A percentile compares a stretch with the other conserved stretches of the same genome.
Evolutionary conservation across 2,797 vertebrate genomes (phyloP).

Genomic region (Pterois miles): DNA sequence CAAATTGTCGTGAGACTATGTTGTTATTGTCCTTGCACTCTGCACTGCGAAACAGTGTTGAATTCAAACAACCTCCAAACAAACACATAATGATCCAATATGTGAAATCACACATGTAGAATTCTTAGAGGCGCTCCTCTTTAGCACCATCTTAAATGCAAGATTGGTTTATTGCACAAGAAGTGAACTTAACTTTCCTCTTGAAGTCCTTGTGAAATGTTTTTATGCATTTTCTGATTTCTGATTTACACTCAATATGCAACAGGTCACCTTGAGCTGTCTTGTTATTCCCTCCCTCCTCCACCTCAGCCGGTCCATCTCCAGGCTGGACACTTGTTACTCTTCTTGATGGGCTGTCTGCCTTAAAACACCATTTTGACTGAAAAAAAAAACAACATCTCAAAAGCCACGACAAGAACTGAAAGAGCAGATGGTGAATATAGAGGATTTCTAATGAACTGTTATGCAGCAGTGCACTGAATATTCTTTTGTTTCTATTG

Average conservation of each 20-base stretch:
- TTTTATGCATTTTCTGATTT: not conserved
- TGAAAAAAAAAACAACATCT: not conserved
- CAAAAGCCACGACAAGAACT: not conserved
- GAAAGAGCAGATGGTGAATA: not conserved
- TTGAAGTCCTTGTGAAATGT: not conserved
- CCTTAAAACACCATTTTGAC: too few species aligned
- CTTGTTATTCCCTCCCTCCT: not conserved
- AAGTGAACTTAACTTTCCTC: not conserved
- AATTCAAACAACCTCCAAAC: not conserved
- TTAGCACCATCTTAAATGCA: not conserved
- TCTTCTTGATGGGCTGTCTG: not conserved
- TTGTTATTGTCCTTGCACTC: too few species aligned
- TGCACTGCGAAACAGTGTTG: too few species aligned
- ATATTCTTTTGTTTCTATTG: too few species aligned
- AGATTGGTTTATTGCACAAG: not conserved
- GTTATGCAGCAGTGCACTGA: too few species aligned
- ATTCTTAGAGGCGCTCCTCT: not conserved
- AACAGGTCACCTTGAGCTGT: not conserved
- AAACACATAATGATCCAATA: not conserved
- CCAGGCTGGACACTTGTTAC: not conserved
- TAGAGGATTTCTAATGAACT: not conserved
- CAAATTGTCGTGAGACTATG: too few species aligned
- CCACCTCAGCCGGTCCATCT: not conserved
- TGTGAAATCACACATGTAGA: not conserved
- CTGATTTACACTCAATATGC: too few species aligned